Conservation (phyloP, 2,888 invertebrate genomes). For the Seira ritae region DNA sequence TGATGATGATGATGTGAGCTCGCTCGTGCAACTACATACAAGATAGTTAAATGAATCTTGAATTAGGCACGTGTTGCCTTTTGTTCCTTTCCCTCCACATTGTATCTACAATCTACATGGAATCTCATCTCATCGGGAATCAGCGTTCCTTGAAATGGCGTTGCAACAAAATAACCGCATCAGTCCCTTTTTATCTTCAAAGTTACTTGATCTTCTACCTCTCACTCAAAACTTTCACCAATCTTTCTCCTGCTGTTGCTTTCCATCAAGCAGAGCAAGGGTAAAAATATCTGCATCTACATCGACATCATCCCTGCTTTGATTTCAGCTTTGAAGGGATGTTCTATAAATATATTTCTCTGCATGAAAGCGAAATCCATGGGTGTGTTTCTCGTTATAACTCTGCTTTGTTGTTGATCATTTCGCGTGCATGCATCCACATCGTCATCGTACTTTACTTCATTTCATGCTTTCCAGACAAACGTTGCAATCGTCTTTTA, state of each 20-base stretch:
- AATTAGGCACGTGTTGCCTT: conserved; percentile 44
- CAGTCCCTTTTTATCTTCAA: not conserved
- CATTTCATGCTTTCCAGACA: no score
- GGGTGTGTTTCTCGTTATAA: no score
- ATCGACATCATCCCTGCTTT: no score
- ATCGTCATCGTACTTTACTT: no score
- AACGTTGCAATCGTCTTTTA: no score
- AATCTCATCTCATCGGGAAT: conserved; percentile 34
- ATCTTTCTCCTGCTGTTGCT: not conserved
- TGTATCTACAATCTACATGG: conserved; percentile 9
- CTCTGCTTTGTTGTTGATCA: no score
- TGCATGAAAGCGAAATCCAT: no score
- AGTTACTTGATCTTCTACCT: conserved; percentile 29
- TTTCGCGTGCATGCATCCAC: no score
- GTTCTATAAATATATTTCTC: no score
- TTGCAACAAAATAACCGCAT: conserved; percentile 19
- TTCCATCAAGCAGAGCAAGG: no score
- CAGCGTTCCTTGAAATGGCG: conserved; percentile 34
- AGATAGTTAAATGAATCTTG: conserved; percentile 35
- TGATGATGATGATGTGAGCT: not conserved
- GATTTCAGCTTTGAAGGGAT: no score
- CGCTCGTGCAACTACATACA: not conserved
- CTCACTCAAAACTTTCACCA: not conserved
- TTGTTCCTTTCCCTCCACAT: conserved; percentile 30
- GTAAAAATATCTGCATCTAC: no score